Evolutionary conservation across 2,888 invertebrate species (phyloP), one percentile per base, ranked within the genome.

Genomic region (Neoitamus cyanurus): DNA sequence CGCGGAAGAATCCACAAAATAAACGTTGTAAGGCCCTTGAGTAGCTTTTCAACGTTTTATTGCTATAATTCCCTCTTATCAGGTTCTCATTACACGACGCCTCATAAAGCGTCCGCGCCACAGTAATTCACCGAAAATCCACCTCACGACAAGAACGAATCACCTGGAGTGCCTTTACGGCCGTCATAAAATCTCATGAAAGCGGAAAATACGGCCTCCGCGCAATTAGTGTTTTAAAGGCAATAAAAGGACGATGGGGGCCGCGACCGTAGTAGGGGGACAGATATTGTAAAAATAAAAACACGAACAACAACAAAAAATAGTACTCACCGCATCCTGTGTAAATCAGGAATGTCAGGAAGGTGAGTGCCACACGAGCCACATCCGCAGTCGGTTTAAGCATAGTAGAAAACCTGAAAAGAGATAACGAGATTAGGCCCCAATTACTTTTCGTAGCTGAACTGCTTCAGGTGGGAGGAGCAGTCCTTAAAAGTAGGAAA

Each of bases 351-450:
- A 69, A 82, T 36, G 69, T 69, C 69, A 68, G 69, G 42, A 69
- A 82, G 68, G 82, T 42, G 69, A 82, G 36, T 20, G 69, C 69
- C 68, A 82, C 82, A 28, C 82, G 48, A 69, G 42, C 36, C n/a
- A 42, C 82, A 37, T 69, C 82, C 69, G 82, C 11, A 30, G 69
- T 69, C 30, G 82, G 82, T 28, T 30, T 82, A 37, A 34, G 25
- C 82, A 82, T 82, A 42, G 82, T 82, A 69, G 42, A 69, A 42
- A 82, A 82, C 69, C 82, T 82, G 82, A 37, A 82, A 82, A 69
- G n/a, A 46, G 58, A 58, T 58, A 69, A 68, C 36, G 42, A 82
- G 42, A 82, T 82, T 82, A 82, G 69, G 36, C 82, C 37, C 28
- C 82, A 82, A 69, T 82, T 82, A 82, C 69, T 69, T 75, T 82